Evolutionary conservation across 1,140 invertebrate genomes (phyloP), one percentile per base, ranked within the genome.

Genomic region (Radopholus similis): DNA sequence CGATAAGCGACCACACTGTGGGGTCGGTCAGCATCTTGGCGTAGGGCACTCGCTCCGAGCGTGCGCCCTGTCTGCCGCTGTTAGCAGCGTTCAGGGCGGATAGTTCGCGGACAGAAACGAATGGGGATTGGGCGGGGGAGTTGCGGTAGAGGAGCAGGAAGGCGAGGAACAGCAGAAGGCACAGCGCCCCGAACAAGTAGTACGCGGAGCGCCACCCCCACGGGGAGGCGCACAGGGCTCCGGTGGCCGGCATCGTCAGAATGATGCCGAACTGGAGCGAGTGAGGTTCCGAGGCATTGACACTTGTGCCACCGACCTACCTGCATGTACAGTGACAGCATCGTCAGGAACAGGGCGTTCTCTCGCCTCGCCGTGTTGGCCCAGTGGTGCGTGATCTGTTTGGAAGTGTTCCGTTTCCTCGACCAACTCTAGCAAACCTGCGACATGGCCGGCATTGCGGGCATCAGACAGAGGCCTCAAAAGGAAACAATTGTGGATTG

Each of bases 131-230:
- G 15, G 42, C 18, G 21, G 70, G 70, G 9, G 40, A 68, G 28
- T 72, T 71, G 18, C 71, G 49, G 44, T 73, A 72, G 30, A 73
- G 18, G 32, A 68, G 53, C 35, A 42, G 73, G 42, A 72, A 72
- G 6, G 57, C 15, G 66, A 32, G 18, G 53, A 72, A 72, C 34
- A 66, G n/a, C 26, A 73, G n/a, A 11, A 74, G 32, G 18, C 65
- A 66, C 15, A 63, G 15, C 15, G 37, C 0, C 6, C 70, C 70
- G 18, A 44, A 62, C 11, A 72, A 11, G 34, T 74, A 72, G 44
- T 74, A 72, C 2, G 70, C 59, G 11, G 70, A 28, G 2, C 40
- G 64, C 70, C 70, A 72, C 5, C 70, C 30, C 34, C 57, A 23
- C 34, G 58, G 26, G 15, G 69, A 66, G n/a, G 53, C 64, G 38